Percentiles rank a stretch among this genome's conserved stretches.
phyloP scores from a whole-genome alignment of 2,797 vertebrate species.

The Micrastur ruficollis region DNA sequence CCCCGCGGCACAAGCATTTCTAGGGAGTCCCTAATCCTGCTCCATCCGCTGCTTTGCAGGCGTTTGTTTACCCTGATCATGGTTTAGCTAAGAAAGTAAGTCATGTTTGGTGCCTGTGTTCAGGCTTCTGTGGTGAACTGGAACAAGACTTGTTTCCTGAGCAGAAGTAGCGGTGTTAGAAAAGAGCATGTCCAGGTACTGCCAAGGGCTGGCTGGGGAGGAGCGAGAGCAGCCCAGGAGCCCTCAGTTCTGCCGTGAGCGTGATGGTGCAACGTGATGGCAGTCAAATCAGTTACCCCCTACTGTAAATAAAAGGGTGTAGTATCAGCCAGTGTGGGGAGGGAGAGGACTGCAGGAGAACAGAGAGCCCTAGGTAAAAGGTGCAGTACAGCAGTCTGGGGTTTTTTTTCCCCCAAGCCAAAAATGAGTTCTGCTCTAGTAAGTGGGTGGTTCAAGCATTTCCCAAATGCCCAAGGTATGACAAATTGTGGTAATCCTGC shows the following conservation, averaged over 20 bases:
- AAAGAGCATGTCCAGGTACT: background rate
- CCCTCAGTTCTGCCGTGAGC: background rate
- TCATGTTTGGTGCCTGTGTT: background rate
- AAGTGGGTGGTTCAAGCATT: background rate
- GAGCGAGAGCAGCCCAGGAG: background rate
- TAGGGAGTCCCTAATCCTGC: background rate
- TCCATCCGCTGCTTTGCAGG: background rate
- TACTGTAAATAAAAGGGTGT: background rate
- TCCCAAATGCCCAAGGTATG: background rate
- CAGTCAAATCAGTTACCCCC: background rate
- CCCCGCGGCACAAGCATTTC: fast-evolving
- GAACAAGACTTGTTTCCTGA: background rate
- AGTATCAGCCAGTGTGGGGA: background rate
- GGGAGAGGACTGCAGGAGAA: background rate
- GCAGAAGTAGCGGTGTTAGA: background rate
- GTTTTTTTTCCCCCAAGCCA: background rate
- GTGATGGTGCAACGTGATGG: background rate
- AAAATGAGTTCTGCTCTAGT: background rate
- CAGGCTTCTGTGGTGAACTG: background rate
- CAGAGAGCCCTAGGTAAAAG: background rate
- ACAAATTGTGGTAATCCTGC: background rate
- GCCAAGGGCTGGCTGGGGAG: background rate
- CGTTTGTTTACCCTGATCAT: background rate
- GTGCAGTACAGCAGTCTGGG: background rate
- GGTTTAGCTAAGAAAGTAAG: background rate